Evolutionary conservation across 2,888 invertebrate species (phyloP).

Genomic region (Papilio demoleus): DNA sequence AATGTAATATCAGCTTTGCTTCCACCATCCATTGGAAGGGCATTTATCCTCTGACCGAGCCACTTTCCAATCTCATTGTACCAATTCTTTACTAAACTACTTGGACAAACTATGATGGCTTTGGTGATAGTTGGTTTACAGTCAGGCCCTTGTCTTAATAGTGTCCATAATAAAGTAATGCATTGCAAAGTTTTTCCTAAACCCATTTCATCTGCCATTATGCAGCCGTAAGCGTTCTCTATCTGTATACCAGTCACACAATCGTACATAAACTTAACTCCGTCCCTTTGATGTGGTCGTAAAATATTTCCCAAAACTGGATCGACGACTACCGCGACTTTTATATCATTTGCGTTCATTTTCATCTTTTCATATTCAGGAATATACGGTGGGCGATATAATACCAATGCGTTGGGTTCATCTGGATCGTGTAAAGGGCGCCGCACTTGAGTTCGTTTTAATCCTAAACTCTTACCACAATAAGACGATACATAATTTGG

Average conservation of each 20-base stretch:
- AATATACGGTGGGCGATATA: conserved; percentile 92
- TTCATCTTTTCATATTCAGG: conserved; percentile 95
- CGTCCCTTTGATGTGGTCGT: conserved; percentile 98
- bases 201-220: conserved; percentile 99
- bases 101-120: conserved; percentile 97
- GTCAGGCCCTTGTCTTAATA: conserved; percentile 96
- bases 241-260: conserved; percentile 97
- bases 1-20: conserved; percentile 93
- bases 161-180: conserved; percentile 97
- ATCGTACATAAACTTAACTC: conserved; percentile 99
- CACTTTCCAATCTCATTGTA: conserved; percentile 99
- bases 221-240: conserved; percentile 94
- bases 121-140: conserved; percentile 95
- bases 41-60: conserved; percentile 92
- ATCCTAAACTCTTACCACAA: conserved; percentile 90
- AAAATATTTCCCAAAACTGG: conserved; percentile 94
- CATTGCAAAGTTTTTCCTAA: conserved; percentile 99
- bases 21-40: conserved; percentile 93
- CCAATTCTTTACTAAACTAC: conserved; percentile 99
- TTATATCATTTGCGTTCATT: conserved; percentile 85
- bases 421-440: conserved; percentile 95
- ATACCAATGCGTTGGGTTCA: conserved; percentile 94
- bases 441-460: conserved; percentile 85
- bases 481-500: conserved; percentile 92
- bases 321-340: conserved; percentile 99